Evolutionary conservation across 2,888 invertebrate genomes (phyloP), one percentile per base, ranked within the genome.

Genomic region (Sinelater perroti): DNA sequence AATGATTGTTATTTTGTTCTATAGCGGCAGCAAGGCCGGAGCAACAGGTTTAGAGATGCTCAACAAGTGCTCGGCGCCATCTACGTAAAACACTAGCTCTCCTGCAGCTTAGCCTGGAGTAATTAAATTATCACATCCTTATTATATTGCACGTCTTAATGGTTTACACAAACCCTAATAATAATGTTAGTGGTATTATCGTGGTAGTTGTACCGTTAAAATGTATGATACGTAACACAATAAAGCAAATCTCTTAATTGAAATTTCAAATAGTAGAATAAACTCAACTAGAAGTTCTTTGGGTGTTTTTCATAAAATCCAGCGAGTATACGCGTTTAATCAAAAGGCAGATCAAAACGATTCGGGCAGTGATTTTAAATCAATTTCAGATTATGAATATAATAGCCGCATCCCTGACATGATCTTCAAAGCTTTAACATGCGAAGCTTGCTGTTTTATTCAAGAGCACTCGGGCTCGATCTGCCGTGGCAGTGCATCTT

Each of bases 1-100:
- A 18, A 40, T 40, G 42, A 30, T 33, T 42, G 40, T 33, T 31
- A 31, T 52, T 52, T 47, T 24, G 40, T 52, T 31, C 33, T 40
- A 44, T 26, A 33, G 18, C 20, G 31, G 26, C 26, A 49, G n/a
- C 42, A 55, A 26, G 33, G 17, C 49, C 20, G 40, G 26, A 55
- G 55, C 55, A 55, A 55, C 55, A 55, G 55, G 55, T 55, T 47
- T 40, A 16, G 47, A 31, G 35, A 47, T 55, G 31, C 40, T 55
- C 55, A 55, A 55, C 55, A 55, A 55, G 55, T 55, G 55, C 55
- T 31, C 49, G 13, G 28, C 40, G 45, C 46, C 24, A 26, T 40
- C 40, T 40, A 40, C 40, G 40, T 40, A 40, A 40, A 40, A 21
- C 21, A 21, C 38, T 13, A 40, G 14, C 40, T 21, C 24, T 24